phyloP scores from a whole-genome alignment of 2,113 vertebrate genomes.

The Carettochelys insculpta region DNA sequence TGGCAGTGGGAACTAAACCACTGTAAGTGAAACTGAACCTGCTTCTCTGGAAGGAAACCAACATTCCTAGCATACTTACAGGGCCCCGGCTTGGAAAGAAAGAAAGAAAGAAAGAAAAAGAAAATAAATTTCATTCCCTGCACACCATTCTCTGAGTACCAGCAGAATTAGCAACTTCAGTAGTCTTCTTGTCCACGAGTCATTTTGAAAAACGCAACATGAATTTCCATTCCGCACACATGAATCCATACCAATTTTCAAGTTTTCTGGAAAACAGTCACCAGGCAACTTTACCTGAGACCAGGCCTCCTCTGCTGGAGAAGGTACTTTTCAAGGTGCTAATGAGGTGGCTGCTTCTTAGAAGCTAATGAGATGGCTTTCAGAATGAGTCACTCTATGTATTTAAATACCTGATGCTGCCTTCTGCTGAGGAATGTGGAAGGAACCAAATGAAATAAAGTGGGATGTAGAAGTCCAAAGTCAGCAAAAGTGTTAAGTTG shows the following conservation, averaged over 20 bases:
- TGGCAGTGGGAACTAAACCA: conserved; percentile 70
- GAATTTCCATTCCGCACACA: not conserved
- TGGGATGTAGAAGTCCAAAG: not conserved
- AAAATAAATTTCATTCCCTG: no score
- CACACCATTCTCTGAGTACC: no score
- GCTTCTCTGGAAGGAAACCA: conserved; percentile 63
- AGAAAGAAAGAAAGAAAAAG: no score
- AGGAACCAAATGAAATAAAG: not conserved
- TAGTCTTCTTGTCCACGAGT: not conserved
- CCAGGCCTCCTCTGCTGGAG: not conserved
- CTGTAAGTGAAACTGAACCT: conserved; percentile 69
- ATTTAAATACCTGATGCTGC: not conserved
- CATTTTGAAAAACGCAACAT: not conserved
- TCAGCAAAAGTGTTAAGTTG: not conserved
- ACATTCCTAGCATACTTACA: conserved; percentile 76
- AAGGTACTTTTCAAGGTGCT: not conserved
- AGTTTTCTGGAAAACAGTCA: not conserved
- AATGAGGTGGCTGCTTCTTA: not conserved
- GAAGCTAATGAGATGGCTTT: not conserved
- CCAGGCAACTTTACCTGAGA: not conserved
- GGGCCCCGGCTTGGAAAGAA: conserved; percentile 30
- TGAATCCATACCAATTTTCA: not conserved
- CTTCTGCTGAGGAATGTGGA: not conserved
- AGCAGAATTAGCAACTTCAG: not conserved
- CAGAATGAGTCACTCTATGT: not conserved